Evolutionary conservation across 1,140 invertebrate species (phyloP), one percentile per base, ranked within the genome.

Genomic region (Drosophila setifemur): DNA sequence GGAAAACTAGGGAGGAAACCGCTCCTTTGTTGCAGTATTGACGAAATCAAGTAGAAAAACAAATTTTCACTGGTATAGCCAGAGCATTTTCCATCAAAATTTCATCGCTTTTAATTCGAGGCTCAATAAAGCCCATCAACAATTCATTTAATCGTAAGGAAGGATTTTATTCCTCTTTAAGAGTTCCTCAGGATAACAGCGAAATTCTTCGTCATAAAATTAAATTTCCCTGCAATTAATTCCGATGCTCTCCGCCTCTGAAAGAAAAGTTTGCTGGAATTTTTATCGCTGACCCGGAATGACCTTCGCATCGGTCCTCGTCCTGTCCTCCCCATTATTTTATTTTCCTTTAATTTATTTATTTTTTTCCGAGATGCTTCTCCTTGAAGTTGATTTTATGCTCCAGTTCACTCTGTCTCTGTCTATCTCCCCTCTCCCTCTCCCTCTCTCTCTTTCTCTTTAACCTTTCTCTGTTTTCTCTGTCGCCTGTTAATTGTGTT

Each of bases 401-500:
- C 52, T 43, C 37, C 26, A 42, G 19, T 26, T 43, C 12, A 18
- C 52, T 42, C 26, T 9, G 23, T 29, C 23, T 39, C 31, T 29
- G 4, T 37, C 11, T 37, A 21, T 21, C 19, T n/a, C 11, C 31
- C 31, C 31, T 54, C 14, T 25, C 25, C 43, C 14, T 54, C 26
- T 57, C 12, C 16, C 25, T 16, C n/a, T 12, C 19, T 54, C 21
- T 19, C 28, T 39, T 54, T 71, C 33, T 18, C 9, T 26, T 37
- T 37, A 14, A 54, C 29, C 42, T 53, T 40, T 53, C 21, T 26
- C 7, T 48, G 12, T 23, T 26, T 21, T 18, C 29, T 16, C 33
- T 53, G 54, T 71, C 69, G 67, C 69, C 54, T 52, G n/a, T 53
- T 72, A 71, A 72, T 72, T 72, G 68, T 71, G 31, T 61, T 70